Evolutionary conservation across 2,113 vertebrate species (phyloP), one percentile per base, ranked within the genome.

Genomic region (Sinocyclocheilus anophthalmus): DNA sequence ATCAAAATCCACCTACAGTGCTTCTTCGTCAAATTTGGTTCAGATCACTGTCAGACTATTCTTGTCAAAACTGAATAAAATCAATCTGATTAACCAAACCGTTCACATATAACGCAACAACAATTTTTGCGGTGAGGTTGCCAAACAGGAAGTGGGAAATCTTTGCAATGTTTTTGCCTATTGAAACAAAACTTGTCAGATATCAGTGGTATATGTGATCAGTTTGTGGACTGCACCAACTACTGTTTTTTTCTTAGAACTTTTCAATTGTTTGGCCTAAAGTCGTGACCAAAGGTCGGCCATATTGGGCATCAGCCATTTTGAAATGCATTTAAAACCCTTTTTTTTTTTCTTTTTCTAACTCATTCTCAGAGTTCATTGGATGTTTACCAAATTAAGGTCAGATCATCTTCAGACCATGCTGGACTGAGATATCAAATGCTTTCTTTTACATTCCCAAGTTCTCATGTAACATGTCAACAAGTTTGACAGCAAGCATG

Each of bases 111-210:
- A 4, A 42, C 39, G 45, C 72, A 11, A 20, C 30, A 69, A 33
- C 20, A n/a, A 0, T 12, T 42, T n/a, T 73, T 22, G 11, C 0
- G 0, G 5, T 0, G 0, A 73, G 70, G n/a, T 50, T 50, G 72
- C 5, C 72, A 76, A 26, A 75, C 42, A 48, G 42, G 42, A 50
- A 50, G 73, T 50, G 73, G 48, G 0, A 8, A 14, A 24, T 14
- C 2, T 24, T 75, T 3, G 22, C 22, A 48, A 50, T 45, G 20
- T 6, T 48, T 48, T 76, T 42, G 12, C 1, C 42, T 1, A 24
- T 8, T 50, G 12, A 76, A 48, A 76, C 5, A 8, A 48, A 48
- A 26, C 13, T 14, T 24, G 13, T 12, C 1, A n/a, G 22, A 72
- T 5, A 45, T n/a, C 12, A 48, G 22, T 45, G 39, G 1, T 5